Conservation (phyloP, 2,888 invertebrate species). For the Hyppa rectilinea region DNA sequence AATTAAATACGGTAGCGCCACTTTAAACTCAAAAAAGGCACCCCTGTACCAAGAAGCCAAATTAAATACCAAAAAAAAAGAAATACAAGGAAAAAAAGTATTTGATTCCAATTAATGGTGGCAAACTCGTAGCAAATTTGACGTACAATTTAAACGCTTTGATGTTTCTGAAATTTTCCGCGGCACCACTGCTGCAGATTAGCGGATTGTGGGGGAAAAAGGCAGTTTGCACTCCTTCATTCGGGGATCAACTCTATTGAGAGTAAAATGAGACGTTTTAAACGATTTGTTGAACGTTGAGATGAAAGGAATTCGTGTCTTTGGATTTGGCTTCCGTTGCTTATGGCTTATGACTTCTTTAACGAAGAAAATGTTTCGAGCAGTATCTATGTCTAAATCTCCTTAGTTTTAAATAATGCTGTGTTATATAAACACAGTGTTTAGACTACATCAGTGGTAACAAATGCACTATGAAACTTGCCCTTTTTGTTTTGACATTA, state of each 20-base stretch:
- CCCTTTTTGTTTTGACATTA: too few species aligned
- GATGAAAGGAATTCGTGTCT: constrained; percentile 48
- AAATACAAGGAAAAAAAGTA: constrained; percentile 57
- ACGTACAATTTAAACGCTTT: constrained; percentile 72
- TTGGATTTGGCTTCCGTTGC: constrained; percentile 37
- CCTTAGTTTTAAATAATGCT: not conserved
- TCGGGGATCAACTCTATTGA: constrained; percentile 63
- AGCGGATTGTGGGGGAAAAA: constrained; percentile 60
- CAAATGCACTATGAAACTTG: too few species aligned
- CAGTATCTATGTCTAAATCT: not conserved
- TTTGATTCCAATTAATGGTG: constrained; percentile 71
- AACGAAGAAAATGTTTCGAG: constrained; percentile 8
- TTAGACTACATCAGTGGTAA: too few species aligned
- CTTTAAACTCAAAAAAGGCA: not conserved
- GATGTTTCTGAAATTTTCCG: constrained; percentile 67
- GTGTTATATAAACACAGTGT: not conserved
- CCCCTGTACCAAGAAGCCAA: constrained; percentile 25
- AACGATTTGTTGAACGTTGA: constrained; percentile 58
- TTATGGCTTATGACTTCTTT: constrained; percentile 5
- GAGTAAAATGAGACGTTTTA: constrained; percentile 65
- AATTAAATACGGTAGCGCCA: constrained; percentile 19
- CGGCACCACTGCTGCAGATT: constrained; percentile 62
- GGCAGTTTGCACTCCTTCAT: constrained; percentile 55
- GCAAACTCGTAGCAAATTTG: constrained; percentile 56
- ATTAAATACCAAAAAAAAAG: constrained; percentile 51